Evolutionary conservation across 2,113 vertebrate species (phyloP).

Genomic region (Chunga burmeisteri): DNA sequence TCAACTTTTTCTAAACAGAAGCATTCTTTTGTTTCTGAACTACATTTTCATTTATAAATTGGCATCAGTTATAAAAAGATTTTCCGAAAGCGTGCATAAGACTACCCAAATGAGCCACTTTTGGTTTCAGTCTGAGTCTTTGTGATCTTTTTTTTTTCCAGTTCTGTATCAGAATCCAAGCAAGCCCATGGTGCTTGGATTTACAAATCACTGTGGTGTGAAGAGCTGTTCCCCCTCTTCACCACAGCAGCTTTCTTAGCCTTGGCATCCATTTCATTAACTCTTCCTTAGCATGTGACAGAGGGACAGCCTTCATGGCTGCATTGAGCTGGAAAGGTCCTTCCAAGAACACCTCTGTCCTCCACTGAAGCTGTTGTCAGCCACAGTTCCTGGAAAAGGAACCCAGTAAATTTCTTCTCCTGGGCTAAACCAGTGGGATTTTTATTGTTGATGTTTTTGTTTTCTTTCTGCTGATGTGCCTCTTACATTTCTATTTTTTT

Average conservation of each 20-base stretch:
- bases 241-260: background rate
- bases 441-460: background rate
- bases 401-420: background rate
- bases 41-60: background rate
- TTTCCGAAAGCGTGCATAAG: background rate
- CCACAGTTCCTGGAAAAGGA: background rate
- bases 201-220: background rate
- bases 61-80: background rate
- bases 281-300: background rate
- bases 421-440: background rate
- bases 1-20: slow-evolving; percentile 11
- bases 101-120: background rate
- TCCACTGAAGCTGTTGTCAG: background rate
- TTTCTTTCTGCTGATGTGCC: background rate
- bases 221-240: background rate
- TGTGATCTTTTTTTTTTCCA: background rate
- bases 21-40: background rate
- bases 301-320: background rate
- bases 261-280: background rate
- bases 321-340: background rate
- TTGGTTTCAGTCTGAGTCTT: background rate
- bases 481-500: background rate
- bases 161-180: background rate
- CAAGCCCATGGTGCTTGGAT: background rate
- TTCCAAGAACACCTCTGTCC: background rate